These are phyloP conservation scores for Syrphus vitripennis DNA, from an alignment of 2,888 invertebrate species.

Conservation along the genomic window DNA sequence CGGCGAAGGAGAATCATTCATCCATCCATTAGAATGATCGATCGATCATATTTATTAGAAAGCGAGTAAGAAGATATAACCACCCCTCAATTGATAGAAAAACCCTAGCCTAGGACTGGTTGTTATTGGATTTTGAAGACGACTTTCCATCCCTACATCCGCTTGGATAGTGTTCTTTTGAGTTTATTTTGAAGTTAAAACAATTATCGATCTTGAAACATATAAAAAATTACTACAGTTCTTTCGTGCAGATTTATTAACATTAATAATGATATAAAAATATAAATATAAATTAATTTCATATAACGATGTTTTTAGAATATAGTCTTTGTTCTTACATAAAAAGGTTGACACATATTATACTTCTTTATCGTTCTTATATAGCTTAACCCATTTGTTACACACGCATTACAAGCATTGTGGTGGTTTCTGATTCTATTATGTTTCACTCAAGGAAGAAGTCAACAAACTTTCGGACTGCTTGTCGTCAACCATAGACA, in stretches of 20 bases:
- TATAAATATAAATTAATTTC: conserved; percentile 6
- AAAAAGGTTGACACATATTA: conserved; percentile 60
- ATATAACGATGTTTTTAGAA: conserved; percentile 44
- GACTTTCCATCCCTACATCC: conserved; percentile 18
- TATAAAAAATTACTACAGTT: not conserved
- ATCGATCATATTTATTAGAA: conserved; percentile 8
- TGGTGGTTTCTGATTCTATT: conserved; percentile 17
- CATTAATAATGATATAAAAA: conserved; percentile 12
- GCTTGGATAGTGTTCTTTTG: conserved; percentile 5
- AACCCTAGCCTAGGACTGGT: conserved; percentile 60
- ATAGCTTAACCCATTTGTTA: conserved; percentile 60
- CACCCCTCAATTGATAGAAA: conserved; percentile 50
- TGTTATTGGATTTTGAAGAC: conserved; percentile 9
- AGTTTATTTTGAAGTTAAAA: conserved; percentile 2
- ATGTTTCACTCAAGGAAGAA: not conserved
- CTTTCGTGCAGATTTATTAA: not conserved
- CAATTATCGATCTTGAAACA: not conserved
- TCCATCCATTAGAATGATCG: conserved; percentile 34
- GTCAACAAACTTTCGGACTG: not conserved
- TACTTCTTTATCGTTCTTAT: conserved; percentile 60
- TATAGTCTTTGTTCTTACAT: conserved; percentile 63
- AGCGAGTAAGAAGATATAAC: conserved; percentile 27
- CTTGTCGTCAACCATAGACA: conserved; percentile 5
- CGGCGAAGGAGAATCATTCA: no score
- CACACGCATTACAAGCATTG: conserved; percentile 34